These are phyloP conservation scores for Pachydiplax longipennis DNA, from an alignment of 2,888 invertebrate species.

Conservation along the genomic window DNA sequence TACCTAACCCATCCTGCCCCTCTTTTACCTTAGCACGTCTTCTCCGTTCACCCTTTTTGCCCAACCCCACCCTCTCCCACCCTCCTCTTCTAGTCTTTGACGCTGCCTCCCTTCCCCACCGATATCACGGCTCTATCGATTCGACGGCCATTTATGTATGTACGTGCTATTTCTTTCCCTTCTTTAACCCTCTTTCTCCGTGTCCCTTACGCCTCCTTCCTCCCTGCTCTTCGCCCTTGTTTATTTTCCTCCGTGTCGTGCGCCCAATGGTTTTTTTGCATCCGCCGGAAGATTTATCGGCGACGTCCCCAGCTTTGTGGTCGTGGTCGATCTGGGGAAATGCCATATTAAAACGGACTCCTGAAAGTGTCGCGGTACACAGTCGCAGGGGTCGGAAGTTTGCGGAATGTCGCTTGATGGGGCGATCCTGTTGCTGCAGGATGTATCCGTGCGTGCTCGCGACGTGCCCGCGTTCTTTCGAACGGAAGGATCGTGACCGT, in stretches of 20 bases:
- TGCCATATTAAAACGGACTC: neutral
- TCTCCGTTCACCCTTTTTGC: neutral
- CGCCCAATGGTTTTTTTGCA: neutral
- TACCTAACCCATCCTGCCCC: neutral
- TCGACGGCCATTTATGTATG: constrained; percentile 17
- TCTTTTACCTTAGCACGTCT: neutral
- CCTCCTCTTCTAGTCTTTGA: neutral
- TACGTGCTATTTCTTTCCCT: constrained; percentile 2
- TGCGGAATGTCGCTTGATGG: too few species aligned
- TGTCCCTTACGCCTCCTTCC: neutral
- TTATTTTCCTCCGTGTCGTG: neutral
- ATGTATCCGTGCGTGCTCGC: too few species aligned
- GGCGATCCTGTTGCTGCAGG: too few species aligned
- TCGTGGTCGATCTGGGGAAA: neutral
- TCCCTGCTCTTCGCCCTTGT: neutral
- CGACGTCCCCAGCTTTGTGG: neutral
- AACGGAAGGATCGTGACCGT: too few species aligned
- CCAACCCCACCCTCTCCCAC: neutral
- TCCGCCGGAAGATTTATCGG: neutral
- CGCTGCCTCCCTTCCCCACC: neutral
- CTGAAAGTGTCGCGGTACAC: neutral
- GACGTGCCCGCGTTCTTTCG: too few species aligned
- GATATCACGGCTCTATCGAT: constrained; percentile 42
- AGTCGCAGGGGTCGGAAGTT: neutral
- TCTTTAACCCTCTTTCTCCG: neutral